Base-by-base conservation (phyloP, 2,113 vertebrate genomes). In the Prietella phreatophila region DNA sequence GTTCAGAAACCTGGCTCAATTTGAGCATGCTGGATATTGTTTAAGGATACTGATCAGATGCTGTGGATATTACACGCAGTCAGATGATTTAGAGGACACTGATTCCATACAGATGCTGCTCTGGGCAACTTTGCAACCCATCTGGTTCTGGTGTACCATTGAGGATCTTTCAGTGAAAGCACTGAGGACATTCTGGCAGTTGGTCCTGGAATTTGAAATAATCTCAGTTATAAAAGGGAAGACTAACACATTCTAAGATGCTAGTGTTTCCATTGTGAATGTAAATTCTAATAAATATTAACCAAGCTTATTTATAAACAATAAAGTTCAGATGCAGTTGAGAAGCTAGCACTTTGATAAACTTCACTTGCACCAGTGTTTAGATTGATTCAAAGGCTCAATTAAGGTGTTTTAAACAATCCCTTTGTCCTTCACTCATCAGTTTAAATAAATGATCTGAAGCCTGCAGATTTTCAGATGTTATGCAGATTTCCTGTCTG, bases 111-210 rank as follows among this genome's bases (percentile, higher is more conserved):
- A 92, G 90, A 93, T 93, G 90, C 88, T 50, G 67, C 27, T 87
- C 88, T 91, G 89, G 80, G 89, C 78, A 88, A 63, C 91, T 84
- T 71, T 6, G 0, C 69, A 82, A 80, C 80, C 27, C 8, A 93
- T 93, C 90, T 93, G 92, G 90, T 91, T 92, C 58, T 88, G 92
- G 92, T 93, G 90, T 92, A 58, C 93, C 42, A 60, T 69, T 88
- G 60, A 92, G 85, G 27, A 30, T 83, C 53, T 56, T 86, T 84
- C 86, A 87, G 53, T 81, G 73, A 63, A 71, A 71, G 58, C 53
- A 90, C 87, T 86, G 10, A 85, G 42, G 82, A 85, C 78, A 50
- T 88, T 88, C 92, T 90, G 88, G 92, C 90, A 88, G 88, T 39
- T 53, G 88, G 73, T 79, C 73, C 73, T 82, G 39, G 75, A 69